These are phyloP conservation scores for Cydia fagiglandana DNA, from an alignment of 1,140 invertebrate species.

Conservation along the genomic window DNA sequence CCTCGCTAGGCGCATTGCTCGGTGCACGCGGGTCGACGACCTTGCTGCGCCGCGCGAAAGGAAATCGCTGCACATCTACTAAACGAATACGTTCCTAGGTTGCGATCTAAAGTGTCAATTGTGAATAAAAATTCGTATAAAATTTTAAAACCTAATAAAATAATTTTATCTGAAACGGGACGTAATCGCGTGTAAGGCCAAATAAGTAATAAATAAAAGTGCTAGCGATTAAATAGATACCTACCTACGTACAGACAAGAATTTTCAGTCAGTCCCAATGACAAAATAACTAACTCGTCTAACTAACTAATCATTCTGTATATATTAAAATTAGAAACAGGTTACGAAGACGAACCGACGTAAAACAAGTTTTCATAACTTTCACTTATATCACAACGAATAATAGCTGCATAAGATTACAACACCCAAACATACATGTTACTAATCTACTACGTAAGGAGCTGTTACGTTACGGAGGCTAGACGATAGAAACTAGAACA, in stretches of 20 bases:
- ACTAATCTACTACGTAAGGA: not conserved
- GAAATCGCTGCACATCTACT: conserved; percentile 20
- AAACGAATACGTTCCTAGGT: not conserved
- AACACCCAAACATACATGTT: not conserved
- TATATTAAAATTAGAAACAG: not conserved
- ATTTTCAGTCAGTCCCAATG: too few species aligned
- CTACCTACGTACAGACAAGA: too few species aligned
- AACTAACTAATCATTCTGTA: too few species aligned
- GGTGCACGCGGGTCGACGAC: not conserved
- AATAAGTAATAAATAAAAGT: too few species aligned
- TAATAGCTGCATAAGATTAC: conserved; percentile 3
- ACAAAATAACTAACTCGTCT: too few species aligned
- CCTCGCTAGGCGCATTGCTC: not conserved
- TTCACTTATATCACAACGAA: conserved; percentile 20
- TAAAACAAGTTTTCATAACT: conserved; percentile 15
- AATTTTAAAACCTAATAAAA: too few species aligned
- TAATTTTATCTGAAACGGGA: not conserved
- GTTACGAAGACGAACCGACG: not conserved
- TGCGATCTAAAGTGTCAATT: not conserved
- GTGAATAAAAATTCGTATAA: not conserved
- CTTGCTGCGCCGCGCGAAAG: conserved; percentile 10
- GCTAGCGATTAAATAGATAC: too few species aligned
- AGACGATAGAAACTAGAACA: not conserved
- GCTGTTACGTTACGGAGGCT: not conserved
- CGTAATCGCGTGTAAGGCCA: not conserved